Evolutionary conservation across 2,888 invertebrate species (phyloP), one percentile per base, ranked within the genome.

Genomic region (Synanthedon vespiformis): DNA sequence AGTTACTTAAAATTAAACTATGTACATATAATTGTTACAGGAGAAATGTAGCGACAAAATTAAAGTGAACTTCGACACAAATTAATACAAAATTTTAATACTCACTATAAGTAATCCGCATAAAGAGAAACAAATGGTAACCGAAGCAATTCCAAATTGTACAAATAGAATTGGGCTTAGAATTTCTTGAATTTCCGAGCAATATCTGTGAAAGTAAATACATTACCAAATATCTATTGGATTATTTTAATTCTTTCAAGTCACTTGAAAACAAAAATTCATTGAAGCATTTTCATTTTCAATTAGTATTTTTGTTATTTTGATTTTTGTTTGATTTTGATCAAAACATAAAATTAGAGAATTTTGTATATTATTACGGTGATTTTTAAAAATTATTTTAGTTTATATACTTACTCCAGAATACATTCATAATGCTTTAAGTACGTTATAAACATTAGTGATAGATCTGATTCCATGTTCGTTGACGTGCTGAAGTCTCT

Each of bases 71-170:
- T 34, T 34, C 8, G 0, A 34, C 2, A 8, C 34, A 34, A 34
- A 34, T 34, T 48, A 54, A 40, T 12, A n/a, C 18, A 48, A 2
- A 40, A 44, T 16, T 44, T 10, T 13, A 53, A 51, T 16, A 13
- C 62, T 65, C 63, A 82, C 83, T 66, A 80, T 57, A 51, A 73
- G 50, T 8, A 83, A 57, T 40, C 72, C 73, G 51, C 66, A 74
- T 61, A 80, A 59, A 2, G 72, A 65, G 4, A 77, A 75, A 54
- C 83, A 83, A 50, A 83, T 77, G 8, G 75, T 74, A 11, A 67
- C 54, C 1, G 83, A 68, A 1, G 73, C 71, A 53, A 78, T 70
- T 22, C 75, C 63, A 53, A 76, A 80, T 54, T 77, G 74, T 34
- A 82, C 57, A 52, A 84, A 83, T 61, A 80, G 67, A 0, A 74